Conservation (phyloP, 2,113 vertebrate species). For the Chaetodon auriga region DNA sequence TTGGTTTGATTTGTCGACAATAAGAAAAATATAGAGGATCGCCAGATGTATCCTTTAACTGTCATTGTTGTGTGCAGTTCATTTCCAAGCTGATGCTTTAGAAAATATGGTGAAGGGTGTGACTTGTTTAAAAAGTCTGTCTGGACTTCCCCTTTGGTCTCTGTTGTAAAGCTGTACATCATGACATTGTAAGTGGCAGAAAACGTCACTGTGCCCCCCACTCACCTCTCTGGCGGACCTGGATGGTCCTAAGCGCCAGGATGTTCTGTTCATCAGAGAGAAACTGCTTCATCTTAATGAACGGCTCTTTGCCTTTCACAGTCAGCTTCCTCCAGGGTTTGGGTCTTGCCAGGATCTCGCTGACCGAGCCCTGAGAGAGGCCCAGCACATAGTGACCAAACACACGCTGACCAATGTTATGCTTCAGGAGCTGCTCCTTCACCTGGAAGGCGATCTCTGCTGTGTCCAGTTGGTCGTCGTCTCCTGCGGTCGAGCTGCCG, state of each 20-base stretch:
- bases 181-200: neutral
- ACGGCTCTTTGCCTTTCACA: constrained; percentile 98
- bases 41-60: neutral
- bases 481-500: constrained; percentile 77
- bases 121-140: neutral
- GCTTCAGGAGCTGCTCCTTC: constrained; percentile 98
- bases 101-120: neutral
- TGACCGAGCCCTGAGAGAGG: constrained; percentile 97
- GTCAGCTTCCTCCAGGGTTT: constrained; percentile 99
- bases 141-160: neutral
- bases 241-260: constrained; percentile 96
- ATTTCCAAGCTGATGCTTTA: neutral
- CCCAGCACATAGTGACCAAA: constrained; percentile 98
- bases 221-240: constrained; percentile 99
- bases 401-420: constrained; percentile 98
- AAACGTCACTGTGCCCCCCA: constrained; percentile 12
- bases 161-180: neutral
- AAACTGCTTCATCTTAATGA: constrained; percentile 99
- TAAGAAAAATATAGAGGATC: neutral
- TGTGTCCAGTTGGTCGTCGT: constrained; percentile 96
- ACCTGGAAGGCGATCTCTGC: constrained; percentile 98
- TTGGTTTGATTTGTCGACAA: neutral
- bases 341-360: constrained; percentile 97
- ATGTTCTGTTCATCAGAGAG: constrained; percentile 98
- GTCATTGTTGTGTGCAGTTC: neutral